These are phyloP conservation scores for Engraulis encrasicolus DNA, from an alignment of 2,113 vertebrate genomes.

Conservation along the genomic window DNA sequence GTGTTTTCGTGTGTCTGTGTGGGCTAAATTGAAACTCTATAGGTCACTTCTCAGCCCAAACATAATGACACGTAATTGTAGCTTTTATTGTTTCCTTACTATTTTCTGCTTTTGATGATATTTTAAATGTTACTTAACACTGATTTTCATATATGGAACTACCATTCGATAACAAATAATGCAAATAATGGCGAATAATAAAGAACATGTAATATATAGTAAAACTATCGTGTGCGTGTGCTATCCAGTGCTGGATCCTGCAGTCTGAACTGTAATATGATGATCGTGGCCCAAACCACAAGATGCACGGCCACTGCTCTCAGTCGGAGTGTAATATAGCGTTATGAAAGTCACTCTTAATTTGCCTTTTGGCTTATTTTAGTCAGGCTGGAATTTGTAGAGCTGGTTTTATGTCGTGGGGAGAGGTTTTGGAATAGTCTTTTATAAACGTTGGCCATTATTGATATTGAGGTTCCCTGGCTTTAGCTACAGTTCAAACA, in stretches of 20 bases:
- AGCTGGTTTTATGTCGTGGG: conserved; percentile 68
- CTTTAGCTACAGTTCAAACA: background rate
- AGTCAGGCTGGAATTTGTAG: conserved; percentile 66
- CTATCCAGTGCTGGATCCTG: background rate
- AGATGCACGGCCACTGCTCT: background rate
- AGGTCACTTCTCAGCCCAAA: background rate
- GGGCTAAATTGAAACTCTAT: background rate
- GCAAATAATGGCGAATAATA: background rate
- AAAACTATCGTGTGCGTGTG: background rate
- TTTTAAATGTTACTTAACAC: background rate
- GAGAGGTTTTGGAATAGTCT: conserved; percentile 63
- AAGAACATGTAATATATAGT: background rate
- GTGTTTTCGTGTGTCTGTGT: background rate
- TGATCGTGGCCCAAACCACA: background rate
- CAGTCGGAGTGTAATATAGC: background rate
- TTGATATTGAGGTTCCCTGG: conserved; percentile 10
- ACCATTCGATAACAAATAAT: background rate
- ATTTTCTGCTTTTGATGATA: background rate
- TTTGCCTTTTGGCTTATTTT: conserved; percentile 72
- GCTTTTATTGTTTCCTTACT: background rate
- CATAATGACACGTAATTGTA: background rate
- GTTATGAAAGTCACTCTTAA: conserved; percentile 22
- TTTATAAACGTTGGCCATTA: background rate
- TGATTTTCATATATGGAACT: background rate
- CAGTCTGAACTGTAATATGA: background rate